Evolutionary conservation across 2,113 vertebrate species (phyloP), one percentile per base, ranked within the genome.

Genomic region (Morphnarchus princeps): DNA sequence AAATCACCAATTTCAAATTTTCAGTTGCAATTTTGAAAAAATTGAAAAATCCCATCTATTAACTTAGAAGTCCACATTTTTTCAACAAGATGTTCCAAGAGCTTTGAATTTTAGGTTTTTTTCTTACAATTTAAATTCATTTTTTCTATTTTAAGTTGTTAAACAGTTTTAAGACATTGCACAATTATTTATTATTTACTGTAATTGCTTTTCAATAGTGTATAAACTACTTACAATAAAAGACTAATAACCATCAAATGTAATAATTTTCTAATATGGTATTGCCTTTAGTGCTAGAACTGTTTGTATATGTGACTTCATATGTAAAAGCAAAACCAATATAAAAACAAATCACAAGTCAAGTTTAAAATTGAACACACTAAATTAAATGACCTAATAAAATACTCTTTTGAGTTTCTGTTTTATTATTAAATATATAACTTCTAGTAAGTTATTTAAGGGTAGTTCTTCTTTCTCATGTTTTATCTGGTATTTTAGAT

Each of bases 161-260:
- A 57, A 93, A 34, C 6, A 70, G 8, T 87, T 93, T 91, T 49
- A 87, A 78, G 69, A 38, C 57, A 78, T 74, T 93, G 67, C 88
- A 93, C 69, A 92, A 52, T 88, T 94, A 88, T 79, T 95, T 94
- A 91, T 91, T 84, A 87, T 71, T 40, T 87, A 71, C 59, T 92
- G 80, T 95, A 89, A 89, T 25, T 84, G 69, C 69, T 96, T 95
- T 93, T 93, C 57, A 65, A 54, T 94, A 93, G 72, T 95, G 88
- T 95, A 91, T 92, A 84, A 97, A 82, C 28, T 58, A 82, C 52
- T 87, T 81, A 89, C 54, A 95, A 87, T 93, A 90, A 89, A 95
- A 92, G 21, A 67, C 45, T 82, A 88, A 70, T 70, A 86, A 86
- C 26, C 45, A 47, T 84, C 83, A 83, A 54, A 80, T 94, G 82